phyloP scores from a whole-genome alignment of 2,113 vertebrate species.

The Chloroceryle aenea region DNA sequence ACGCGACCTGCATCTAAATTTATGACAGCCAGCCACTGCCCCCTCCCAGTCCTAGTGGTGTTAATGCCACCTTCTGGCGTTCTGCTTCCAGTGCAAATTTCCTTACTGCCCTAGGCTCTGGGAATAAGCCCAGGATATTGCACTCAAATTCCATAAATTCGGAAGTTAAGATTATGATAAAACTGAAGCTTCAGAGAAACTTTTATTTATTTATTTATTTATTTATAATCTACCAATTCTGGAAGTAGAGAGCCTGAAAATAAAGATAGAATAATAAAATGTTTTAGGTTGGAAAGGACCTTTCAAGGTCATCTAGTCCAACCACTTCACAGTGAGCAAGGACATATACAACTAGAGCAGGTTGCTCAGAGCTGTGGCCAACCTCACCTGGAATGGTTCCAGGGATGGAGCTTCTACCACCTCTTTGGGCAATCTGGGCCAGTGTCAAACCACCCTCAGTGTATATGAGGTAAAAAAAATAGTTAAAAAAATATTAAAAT shows the following conservation, averaged over 20 bases:
- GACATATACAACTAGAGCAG: not conserved
- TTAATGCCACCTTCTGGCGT: not conserved
- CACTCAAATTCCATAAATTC: not conserved
- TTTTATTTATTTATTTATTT: too few species aligned
- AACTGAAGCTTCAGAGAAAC: not conserved
- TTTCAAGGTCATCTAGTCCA: not conserved
- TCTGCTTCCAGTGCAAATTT: not conserved
- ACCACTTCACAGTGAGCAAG: not conserved
- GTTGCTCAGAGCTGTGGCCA: not conserved
- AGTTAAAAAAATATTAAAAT: too few species aligned
- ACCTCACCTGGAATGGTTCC: not conserved
- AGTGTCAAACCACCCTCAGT: not conserved
- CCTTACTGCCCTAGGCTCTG: rapidly evolving
- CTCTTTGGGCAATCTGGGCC: not conserved
- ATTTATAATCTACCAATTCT: too few species aligned
- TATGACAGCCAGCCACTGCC: rapidly evolving
- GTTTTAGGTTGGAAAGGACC: not conserved
- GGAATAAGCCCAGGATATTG: not conserved
- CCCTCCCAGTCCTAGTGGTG: not conserved
- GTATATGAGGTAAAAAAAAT: too few species aligned
- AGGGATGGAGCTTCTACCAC: not conserved
- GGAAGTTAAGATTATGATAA: not conserved
- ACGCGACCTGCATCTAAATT: rapidly evolving
- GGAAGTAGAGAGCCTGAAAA: too few species aligned
- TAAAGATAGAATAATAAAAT: not conserved